Base-by-base conservation (phyloP, 2,888 invertebrate genomes). In the Drymonia ruficornis region DNA sequence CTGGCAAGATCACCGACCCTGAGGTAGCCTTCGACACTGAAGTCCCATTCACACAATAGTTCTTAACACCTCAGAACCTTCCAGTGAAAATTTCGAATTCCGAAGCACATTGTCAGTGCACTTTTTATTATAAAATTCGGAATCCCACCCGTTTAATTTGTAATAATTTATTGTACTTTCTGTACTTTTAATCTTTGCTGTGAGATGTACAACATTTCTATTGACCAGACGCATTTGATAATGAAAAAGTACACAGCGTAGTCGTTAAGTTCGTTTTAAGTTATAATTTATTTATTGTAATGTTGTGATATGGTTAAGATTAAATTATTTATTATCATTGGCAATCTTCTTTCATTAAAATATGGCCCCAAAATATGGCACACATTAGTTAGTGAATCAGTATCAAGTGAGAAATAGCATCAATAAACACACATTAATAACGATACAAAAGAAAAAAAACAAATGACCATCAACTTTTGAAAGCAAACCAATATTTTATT, bases 1-100 rank as follows among this genome's bases (percentile, higher is more conserved):
- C 94, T 2, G 95, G 95, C 42, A 94, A 94, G 74, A 83, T 94
- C 43, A 87, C 84, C 18, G 89, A 94, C 55, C 95, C 95, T 0
- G 82, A 88, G 47, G 69, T 61, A 47, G 69, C 70, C 11, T 67
- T 61, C 52, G 52, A 52, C 45, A 16, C 47, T 19, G 62, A 61
- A 2, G 64, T 38, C 52, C 66, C 18, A 66, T 69, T 53, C 64
- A 53, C 67, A 44, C n/a, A 31, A 1, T 31, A 16, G 19, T 23
- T n/a, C 12, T 23, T 23, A 23, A 23, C 34, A 34, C 9, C 13
- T 45, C 28, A 15, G 36, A 19, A 43, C 7, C 18, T 13, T 43
- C 19, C 42, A 8, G 5, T 19, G 19, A 12, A 18, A 18, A 45
- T 28, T 28, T 45, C 11, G 8, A 43, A 19, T 19, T 19, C 19